Evolutionary conservation across 1,140 invertebrate genomes (phyloP), one percentile per base, ranked within the genome.

Genomic region (Holotrichia oblita): DNA sequence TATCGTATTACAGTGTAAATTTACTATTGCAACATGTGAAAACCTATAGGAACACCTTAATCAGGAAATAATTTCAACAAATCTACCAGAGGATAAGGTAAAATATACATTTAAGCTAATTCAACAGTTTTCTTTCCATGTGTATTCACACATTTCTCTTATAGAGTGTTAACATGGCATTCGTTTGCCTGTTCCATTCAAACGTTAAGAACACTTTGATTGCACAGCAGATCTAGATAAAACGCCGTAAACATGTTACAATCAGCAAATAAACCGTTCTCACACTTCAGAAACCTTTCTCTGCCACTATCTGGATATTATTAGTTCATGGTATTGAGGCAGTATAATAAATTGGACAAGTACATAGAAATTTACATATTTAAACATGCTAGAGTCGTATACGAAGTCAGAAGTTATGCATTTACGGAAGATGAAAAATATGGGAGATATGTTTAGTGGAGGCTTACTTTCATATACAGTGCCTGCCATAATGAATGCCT

Each of bases 221-320:
- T 55, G 48, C 17, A 55, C 48, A 17, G n/a, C n/a, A 17, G 48
- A 55, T 55, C 48, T 55, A 6, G 12, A 55, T 55, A 55, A 17
- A 14, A 55, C 6, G 48, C 48, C 0, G 48, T 55, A 55, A 55
- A 55, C 48, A 55, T 55, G 48, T 55, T 55, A n/a, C 48, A 44
- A 14, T 44, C 42, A 44, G 14, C 42, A 9, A 44, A 44, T 14
- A 44, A 55, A n/a, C 14, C n/a, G 48, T 55, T 55, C 48, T 55
- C 48, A 55, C 48, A 55, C 48, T 55, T 55, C n/a, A 55, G 44
- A 17, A 14, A 55, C 48, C 48, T 55, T 55, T 55, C 48, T 55
- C 48, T 17, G 14, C 48, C 48, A 55, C 48, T 55, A 55, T 17
- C 48, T 55, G 12, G n/a, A 55, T 55, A 55, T 55, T 55, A 55